These are phyloP conservation scores for Stictocephala bisonia DNA, from an alignment of 2,888 invertebrate species.

Conservation along the genomic window DNA sequence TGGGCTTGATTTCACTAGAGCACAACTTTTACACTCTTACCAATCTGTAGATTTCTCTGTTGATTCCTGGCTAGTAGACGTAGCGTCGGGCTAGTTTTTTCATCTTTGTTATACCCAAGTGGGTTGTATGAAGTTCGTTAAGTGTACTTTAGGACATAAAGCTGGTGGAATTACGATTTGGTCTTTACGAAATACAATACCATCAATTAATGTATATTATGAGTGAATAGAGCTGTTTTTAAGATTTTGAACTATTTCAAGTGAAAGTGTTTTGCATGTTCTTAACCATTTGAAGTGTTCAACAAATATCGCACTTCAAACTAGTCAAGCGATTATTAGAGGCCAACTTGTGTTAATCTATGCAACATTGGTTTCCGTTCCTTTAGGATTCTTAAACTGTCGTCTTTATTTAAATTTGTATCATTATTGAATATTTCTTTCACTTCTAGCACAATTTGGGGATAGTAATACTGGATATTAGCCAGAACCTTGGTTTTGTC, in stretches of 20 bases:
- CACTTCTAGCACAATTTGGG: too few relatives aligned
- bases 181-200: background rate
- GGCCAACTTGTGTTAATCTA: too few relatives aligned
- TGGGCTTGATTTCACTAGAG: background rate
- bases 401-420: too few relatives aligned
- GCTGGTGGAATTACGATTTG: background rate
- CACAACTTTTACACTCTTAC: background rate
- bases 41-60: background rate
- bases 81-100: background rate
- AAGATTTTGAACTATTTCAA: background rate
- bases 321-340: too few relatives aligned
- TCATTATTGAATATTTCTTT: too few relatives aligned
- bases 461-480: too few relatives aligned
- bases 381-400: too few relatives aligned
- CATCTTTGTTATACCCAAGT: background rate
- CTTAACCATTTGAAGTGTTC: too few relatives aligned
- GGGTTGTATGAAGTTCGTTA: background rate
- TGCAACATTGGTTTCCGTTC: too few relatives aligned
- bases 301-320: too few relatives aligned
- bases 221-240: background rate
- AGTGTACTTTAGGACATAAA: background rate
- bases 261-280: too few relatives aligned
- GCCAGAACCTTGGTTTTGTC: too few relatives aligned
- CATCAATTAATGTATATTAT: background rate
- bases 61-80: background rate